Conservation (phyloP, 2,888 invertebrate species). For the Dichetophora obliterata region DNA sequence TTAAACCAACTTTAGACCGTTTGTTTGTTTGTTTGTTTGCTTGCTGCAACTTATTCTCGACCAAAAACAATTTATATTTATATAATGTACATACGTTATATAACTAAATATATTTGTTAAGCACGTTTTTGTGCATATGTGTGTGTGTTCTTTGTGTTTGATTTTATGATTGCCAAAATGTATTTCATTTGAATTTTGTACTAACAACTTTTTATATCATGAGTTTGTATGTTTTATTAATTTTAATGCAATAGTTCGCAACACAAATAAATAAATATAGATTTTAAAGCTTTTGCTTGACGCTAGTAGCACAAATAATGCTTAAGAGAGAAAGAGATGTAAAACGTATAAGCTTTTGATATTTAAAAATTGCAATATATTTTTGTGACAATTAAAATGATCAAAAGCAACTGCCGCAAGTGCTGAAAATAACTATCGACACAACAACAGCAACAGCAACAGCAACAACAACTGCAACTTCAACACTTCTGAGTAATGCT, state of each 20-base stretch:
- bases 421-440: no score
- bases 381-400: not conserved
- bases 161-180: no score
- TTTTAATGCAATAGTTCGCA: not conserved
- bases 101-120: no score
- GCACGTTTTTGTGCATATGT: no score
- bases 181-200: no score
- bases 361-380: not conserved
- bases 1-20: no score
- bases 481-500: no score
- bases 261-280: conserved; percentile 3
- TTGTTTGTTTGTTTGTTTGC: no score
- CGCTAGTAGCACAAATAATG: not conserved
- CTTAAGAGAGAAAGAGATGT: not conserved
- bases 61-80: no score
- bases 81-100: no score
- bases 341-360: not conserved
- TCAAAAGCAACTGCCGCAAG: not conserved
- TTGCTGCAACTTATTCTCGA: no score
- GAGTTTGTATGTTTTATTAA: not conserved
- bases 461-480: not conserved
- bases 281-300: not conserved
- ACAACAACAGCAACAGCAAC: not conserved
- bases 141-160: no score
- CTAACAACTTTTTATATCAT: not conserved